Conservation (phyloP, 2,797 vertebrate genomes). For the Harpagifer antarcticus region DNA sequence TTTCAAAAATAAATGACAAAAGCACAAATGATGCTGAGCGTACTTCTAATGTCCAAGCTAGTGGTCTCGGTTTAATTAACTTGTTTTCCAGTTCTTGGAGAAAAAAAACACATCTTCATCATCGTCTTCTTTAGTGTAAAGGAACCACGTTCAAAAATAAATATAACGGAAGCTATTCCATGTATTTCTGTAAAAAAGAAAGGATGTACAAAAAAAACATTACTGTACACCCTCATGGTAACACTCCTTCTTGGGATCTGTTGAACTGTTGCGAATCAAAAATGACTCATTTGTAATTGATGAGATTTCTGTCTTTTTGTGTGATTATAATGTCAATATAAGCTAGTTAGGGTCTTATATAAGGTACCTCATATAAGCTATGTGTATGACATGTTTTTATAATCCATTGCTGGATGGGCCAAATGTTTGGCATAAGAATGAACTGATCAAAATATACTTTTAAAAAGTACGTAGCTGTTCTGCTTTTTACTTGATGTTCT, state of each 20-base stretch:
- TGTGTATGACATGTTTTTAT: too few relatives aligned
- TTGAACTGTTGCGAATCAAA: too few relatives aligned
- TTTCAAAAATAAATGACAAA: slow-evolving; percentile 60
- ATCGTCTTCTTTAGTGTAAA: slow-evolving; percentile 3
- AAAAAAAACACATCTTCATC: neutral
- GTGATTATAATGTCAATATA: too few relatives aligned
- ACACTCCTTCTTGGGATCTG: too few relatives aligned
- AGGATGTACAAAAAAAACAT: too few relatives aligned
- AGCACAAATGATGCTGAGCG: slow-evolving; percentile 59
- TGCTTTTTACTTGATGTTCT: neutral
- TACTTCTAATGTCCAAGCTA: slow-evolving; percentile 32
- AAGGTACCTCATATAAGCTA: too few relatives aligned
- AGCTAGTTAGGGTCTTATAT: too few relatives aligned
- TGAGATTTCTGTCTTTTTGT: too few relatives aligned
- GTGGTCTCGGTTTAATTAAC: slow-evolving; percentile 42
- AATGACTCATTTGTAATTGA: too few relatives aligned
- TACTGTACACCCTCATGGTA: too few relatives aligned
- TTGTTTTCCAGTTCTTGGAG: slow-evolving; percentile 16
- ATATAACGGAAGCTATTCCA: neutral
- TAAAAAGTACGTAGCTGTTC: too few relatives aligned
- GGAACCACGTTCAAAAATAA: neutral
- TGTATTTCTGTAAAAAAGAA: neutral
- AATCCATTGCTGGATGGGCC: neutral
- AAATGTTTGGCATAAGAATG: slow-evolving; percentile 13
- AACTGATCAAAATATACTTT: neutral